Percentiles rank a stretch among this genome's conserved stretches.
Evolutionary conservation across 2,113 vertebrate species (phyloP).

Genomic region (Aegithalos caudatus): DNA sequence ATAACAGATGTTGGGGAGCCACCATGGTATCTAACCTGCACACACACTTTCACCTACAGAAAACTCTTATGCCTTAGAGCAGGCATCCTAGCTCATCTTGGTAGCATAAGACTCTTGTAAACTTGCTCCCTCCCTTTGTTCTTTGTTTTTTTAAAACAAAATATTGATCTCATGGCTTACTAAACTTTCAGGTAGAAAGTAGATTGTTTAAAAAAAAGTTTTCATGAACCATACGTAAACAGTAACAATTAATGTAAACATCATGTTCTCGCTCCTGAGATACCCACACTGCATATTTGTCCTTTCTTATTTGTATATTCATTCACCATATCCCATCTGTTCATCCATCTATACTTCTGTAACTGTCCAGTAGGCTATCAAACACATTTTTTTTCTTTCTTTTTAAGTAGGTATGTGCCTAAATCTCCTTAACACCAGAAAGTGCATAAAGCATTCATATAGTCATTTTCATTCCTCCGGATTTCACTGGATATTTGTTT

Average conservation of each 20-base stretch:
- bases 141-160: not conserved
- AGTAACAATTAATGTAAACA: not conserved
- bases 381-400: not conserved
- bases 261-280: not conserved
- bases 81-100: not conserved
- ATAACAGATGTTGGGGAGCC: rapidly evolving
- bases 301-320: not conserved
- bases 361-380: not conserved
- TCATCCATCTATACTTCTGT: not conserved
- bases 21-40: not conserved
- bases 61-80: not conserved
- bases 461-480: not conserved
- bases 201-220: not conserved
- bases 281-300: not conserved
- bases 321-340: not conserved
- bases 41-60: rapidly evolving
- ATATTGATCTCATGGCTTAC: not conserved
- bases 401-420: not conserved
- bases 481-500: not conserved
- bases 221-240: not conserved
- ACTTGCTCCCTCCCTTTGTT: not conserved
- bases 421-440: not conserved
- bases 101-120: not conserved
- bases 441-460: not conserved
- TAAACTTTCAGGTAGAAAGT: not conserved